Percentiles rank a stretch among this genome's conserved stretches.
These are phyloP conservation scores for Hirtodrosophila histrioides DNA, from an alignment of 2,888 invertebrate species.

Conservation along the genomic window DNA sequence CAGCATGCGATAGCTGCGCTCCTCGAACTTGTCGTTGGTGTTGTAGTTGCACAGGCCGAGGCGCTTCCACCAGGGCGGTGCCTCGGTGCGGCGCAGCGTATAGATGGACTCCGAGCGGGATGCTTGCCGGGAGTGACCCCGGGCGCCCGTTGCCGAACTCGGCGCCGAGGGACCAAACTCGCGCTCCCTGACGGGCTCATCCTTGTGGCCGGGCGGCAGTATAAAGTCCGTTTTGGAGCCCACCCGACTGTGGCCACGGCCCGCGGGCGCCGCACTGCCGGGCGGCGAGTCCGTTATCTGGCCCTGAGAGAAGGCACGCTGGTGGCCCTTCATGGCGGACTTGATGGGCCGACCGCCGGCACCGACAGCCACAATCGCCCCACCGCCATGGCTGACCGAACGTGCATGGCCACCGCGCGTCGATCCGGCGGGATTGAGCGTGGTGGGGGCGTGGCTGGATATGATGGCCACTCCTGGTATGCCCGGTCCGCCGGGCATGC, in stretches of 20 bases:
- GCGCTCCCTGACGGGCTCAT: slow-evolving; percentile 88
- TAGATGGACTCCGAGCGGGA: slow-evolving; percentile 95
- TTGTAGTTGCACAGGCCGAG: slow-evolving; percentile 87
- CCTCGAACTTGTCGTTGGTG: slow-evolving; percentile 87
- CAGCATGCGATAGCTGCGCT: slow-evolving; percentile 89
- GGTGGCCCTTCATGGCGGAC: slow-evolving; percentile 90
- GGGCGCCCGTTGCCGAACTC: slow-evolving; percentile 85
- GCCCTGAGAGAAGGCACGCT: slow-evolving; percentile 94
- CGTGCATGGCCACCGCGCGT: slow-evolving; percentile 88
- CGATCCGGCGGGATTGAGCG: slow-evolving; percentile 55
- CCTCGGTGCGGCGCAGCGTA: slow-evolving; percentile 91
- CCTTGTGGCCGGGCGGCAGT: slow-evolving; percentile 93
- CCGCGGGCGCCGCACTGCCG: slow-evolving; percentile 76
- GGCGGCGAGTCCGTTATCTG: slow-evolving; percentile 89
- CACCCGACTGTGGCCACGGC: slow-evolving; percentile 90
- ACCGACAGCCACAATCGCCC: slow-evolving; percentile 82
- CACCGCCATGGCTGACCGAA: slow-evolving; percentile 93
- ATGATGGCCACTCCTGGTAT: slow-evolving; percentile 72
- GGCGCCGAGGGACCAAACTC: slow-evolving; percentile 83
- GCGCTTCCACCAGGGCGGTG: slow-evolving; percentile 90
- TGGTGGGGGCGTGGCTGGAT: slow-evolving; percentile 39
- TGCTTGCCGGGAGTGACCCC: slow-evolving; percentile 93
- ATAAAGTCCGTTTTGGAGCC: slow-evolving; percentile 95
- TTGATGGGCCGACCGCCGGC: slow-evolving; percentile 88
- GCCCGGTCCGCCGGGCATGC: slow-evolving; percentile 67